Evolutionary conservation across 2,797 vertebrate genomes (phyloP).

Genomic region (Leuciscus waleckii): DNA sequence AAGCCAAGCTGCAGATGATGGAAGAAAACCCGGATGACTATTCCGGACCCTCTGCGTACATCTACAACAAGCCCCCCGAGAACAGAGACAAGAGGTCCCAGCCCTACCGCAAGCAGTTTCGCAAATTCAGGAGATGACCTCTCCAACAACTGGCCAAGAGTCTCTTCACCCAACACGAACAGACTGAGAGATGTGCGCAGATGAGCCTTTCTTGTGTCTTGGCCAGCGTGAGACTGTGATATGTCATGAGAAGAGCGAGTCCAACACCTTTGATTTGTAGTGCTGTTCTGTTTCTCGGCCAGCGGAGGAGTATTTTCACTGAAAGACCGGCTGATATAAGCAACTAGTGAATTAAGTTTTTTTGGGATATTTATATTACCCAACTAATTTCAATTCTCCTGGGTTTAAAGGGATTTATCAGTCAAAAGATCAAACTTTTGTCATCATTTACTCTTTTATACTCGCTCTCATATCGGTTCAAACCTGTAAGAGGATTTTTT

Average conservation of each 20-base stretch:
- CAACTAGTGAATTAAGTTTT: conserved; percentile 3
- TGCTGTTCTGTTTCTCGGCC: conserved; percentile 7
- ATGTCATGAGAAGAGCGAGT: not conserved
- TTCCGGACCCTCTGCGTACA: conserved; percentile 87
- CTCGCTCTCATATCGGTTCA: not conserved
- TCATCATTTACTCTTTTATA: not conserved
- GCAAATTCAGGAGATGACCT: conserved; percentile 82
- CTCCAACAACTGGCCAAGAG: not conserved
- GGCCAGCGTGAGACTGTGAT: conserved; percentile 33
- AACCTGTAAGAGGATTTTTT: not conserved
- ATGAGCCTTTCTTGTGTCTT: conserved; percentile 12
- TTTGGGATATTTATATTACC: conserved; percentile 4
- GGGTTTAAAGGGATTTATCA: not conserved
- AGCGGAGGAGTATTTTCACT: conserved; percentile 5
- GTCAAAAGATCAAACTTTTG: not conserved
- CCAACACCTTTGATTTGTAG: conserved; percentile 25
- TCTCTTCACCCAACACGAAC: not conserved
- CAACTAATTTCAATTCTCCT: conserved; percentile 6
- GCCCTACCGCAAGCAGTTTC: conserved; percentile 87
- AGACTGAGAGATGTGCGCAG: conserved; percentile 16
- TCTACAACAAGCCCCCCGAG: conserved; percentile 94
- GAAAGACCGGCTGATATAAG: conserved; percentile 1
- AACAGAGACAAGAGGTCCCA: conserved; percentile 88
- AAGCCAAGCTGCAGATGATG: conserved; percentile 99
- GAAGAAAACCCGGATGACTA: conserved; percentile 94